These are phyloP conservation scores for Zele albiditarsus DNA, from an alignment of 2,888 invertebrate genomes.

Conservation along the genomic window DNA sequence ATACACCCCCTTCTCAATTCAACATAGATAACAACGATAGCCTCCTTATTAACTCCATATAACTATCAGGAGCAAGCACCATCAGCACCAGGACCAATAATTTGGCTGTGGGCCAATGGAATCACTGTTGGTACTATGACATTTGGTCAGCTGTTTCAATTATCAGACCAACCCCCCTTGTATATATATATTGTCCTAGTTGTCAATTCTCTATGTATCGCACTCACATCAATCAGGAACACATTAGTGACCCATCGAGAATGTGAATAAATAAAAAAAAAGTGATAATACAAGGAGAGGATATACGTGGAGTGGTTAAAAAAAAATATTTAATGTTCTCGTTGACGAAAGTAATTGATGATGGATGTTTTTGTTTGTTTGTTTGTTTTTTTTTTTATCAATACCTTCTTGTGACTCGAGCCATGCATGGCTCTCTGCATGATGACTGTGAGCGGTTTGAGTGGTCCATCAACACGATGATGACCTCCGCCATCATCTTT, in stretches of 20 bases:
- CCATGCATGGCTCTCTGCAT: constrained; percentile 60
- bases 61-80: not conserved
- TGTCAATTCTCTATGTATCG: not conserved
- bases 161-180: not conserved
- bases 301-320: not conserved
- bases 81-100: not conserved
- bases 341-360: not conserved
- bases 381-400: constrained; percentile 23
- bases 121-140: not conserved
- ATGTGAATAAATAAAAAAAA: not conserved
- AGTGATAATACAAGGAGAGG: not conserved
- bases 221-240: not conserved
- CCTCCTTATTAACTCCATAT: not conserved
- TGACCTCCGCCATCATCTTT: constrained; percentile 53
- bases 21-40: constrained; percentile 71
- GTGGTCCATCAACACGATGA: constrained; percentile 49
- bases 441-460: constrained; percentile 60
- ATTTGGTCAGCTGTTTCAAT: not conserved
- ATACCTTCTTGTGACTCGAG: constrained; percentile 53
- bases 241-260: not conserved
- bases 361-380: constrained; percentile 14
- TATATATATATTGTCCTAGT: not conserved
- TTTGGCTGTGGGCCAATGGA: not conserved
- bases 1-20: constrained; percentile 61
- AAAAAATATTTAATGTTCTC: not conserved